Conservation (phyloP, 2,113 vertebrate species). For the Geococcyx californianus region DNA sequence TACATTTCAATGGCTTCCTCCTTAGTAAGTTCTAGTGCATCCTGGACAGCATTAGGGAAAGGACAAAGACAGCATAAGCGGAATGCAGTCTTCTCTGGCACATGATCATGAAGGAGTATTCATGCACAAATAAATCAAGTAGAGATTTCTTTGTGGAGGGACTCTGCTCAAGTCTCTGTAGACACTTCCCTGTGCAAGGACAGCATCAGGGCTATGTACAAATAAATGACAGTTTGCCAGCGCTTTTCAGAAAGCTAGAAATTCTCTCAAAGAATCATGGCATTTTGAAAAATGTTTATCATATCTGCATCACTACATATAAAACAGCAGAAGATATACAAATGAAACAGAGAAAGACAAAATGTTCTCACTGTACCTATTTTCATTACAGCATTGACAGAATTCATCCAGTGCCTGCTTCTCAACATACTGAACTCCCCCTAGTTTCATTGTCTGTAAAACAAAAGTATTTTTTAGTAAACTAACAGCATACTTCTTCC, state of each 20-base stretch:
- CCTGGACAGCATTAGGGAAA: not conserved
- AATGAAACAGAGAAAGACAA: not conserved
- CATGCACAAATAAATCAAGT: not conserved
- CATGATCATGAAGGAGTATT: not conserved
- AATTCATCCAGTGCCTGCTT: not conserved
- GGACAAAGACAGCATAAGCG: not conserved
- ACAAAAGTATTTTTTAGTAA: constrained; percentile 34
- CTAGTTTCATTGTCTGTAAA: constrained; percentile 60
- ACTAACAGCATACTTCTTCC: not conserved
- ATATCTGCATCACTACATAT: not conserved
- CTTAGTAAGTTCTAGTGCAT: not conserved
- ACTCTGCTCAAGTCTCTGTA: not conserved
- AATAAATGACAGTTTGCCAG: not conserved
- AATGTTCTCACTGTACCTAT: constrained; percentile 26
- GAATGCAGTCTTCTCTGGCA: not conserved
- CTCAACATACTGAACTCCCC: constrained; percentile 40
- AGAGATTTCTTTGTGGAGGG: not conserved
- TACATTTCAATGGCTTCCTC: not conserved
- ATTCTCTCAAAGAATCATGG: not conserved
- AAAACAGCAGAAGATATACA: not conserved
- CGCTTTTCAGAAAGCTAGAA: constrained; percentile 4
- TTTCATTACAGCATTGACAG: not conserved
- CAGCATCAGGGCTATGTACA: not conserved
- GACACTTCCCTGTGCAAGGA: not conserved
- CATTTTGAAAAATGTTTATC: not conserved